Evolutionary conservation across 2,888 invertebrate species (phyloP), one percentile per base, ranked within the genome.

Genomic region (Noctuana brunneofusca): DNA sequence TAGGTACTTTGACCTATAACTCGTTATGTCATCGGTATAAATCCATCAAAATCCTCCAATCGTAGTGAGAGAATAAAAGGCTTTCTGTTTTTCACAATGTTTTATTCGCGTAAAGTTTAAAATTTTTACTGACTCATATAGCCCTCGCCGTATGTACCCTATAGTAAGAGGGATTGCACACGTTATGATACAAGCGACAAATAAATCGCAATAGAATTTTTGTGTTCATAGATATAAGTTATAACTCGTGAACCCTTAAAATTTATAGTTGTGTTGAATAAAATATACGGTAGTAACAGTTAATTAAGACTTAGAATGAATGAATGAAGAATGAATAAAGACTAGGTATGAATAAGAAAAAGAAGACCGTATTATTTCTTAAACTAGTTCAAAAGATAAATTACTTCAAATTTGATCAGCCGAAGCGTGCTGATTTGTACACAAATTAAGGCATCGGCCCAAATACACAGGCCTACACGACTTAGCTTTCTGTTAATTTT

Each of bases 391-490:
- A n/a, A n/a, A n/a, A n/a, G 46, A 30, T 18, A 30, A 56, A 56
- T 57, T 48, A 35, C 27, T 5, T 22, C 20, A 24, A 58, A 48
- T 49, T 48, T 49, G 49, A 48, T 50, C 32, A 12, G 52, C 52
- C 14, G 12, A 24, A 35, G 35, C 22, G 16, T 58, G 65, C 76
- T 74, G 72, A 78, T 81, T 80, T 78, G 72, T 74, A 81, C 81
- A 75, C 75, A 82, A 81, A 81, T 81, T 78, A 78, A 72, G 76
- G 72, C 72, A 69, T 66, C 68, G 77, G 75, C 74, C 72, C 80
- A 81, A 78, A 79, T 81, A 78, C 78, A 75, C 73, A 9, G 73
- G 68, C 70, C 69, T 64, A 75, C 76, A 74, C 75, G 73, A 76
- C 72, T 71, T n/a, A n/a, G n/a, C n/a, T n/a, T n/a, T n/a, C n/a